Conservation (phyloP, 2,113 vertebrate species). For the Nicator chloris region DNA sequence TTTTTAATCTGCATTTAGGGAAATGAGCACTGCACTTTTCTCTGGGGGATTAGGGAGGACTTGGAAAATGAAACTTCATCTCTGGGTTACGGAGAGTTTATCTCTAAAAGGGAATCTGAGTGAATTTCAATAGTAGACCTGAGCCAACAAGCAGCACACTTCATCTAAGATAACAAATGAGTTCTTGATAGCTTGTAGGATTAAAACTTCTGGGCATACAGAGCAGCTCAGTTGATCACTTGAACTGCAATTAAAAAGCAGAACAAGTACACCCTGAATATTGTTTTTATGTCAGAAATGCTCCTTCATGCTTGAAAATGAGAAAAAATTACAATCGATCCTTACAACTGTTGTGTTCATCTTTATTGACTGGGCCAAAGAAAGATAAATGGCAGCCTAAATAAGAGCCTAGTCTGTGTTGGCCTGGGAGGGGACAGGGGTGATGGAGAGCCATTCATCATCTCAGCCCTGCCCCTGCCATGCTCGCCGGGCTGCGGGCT, state of each 20-base stretch:
- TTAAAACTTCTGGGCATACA: slow-evolving; percentile 38
- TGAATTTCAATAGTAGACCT: not conserved
- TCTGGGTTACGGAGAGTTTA: not conserved
- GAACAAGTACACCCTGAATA: slow-evolving; percentile 49
- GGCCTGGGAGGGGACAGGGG: slow-evolving; percentile 55
- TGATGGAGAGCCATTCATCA: slow-evolving; percentile 78
- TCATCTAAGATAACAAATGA: slow-evolving; percentile 35
- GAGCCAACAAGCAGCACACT: not conserved
- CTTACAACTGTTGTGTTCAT: slow-evolving; percentile 81
- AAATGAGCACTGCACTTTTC: not conserved
- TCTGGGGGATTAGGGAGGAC: not conserved
- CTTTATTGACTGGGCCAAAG: slow-evolving; percentile 80
- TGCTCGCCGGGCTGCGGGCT: not conserved
- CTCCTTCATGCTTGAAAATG: slow-evolving; percentile 73
- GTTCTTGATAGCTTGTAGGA: slow-evolving; percentile 40
- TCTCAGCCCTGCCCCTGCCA: slow-evolving; percentile 62
- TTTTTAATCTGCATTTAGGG: not conserved
- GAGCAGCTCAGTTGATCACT: slow-evolving; percentile 41
- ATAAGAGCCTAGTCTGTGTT: slow-evolving; percentile 75
- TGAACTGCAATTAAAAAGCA: slow-evolving; percentile 52
- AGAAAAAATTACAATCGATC: slow-evolving; percentile 84
- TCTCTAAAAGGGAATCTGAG: not conserved
- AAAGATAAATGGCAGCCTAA: slow-evolving; percentile 79
- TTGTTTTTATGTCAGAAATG: slow-evolving; percentile 75
- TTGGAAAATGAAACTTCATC: not conserved